Evolutionary conservation across 2,888 invertebrate genomes (phyloP).

Genomic region (Trichogramma dendrolimi): DNA sequence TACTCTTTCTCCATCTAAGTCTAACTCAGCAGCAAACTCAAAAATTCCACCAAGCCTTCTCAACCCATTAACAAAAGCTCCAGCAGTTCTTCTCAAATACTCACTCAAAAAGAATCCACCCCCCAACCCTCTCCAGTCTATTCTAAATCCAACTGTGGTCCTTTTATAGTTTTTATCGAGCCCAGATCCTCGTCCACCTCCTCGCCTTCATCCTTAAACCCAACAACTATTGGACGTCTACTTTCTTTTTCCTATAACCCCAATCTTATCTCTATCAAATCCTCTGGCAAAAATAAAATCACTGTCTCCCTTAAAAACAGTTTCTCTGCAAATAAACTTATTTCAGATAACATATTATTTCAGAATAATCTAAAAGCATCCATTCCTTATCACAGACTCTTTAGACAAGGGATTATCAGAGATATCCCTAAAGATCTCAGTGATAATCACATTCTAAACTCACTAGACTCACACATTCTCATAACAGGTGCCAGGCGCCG

Average conservation of each 20-base stretch:
- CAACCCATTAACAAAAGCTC: no score
- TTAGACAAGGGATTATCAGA: background rate
- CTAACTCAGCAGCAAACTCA: no score
- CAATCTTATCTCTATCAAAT: background rate
- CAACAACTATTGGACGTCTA: background rate
- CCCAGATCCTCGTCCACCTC: background rate
- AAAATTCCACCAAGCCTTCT: no score
- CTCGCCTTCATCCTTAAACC: background rate
- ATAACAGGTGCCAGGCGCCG: background rate
- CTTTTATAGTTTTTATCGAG: background rate
- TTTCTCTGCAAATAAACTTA: background rate
- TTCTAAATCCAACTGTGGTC: background rate
- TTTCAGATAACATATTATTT: background rate
- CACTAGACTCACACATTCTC: background rate
- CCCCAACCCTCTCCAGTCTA: background rate
- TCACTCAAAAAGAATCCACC: no score
- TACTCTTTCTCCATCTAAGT: no score
- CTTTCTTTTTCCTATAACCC: background rate
- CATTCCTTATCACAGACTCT: background rate
- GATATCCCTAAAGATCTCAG: background rate
- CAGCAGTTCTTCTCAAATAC: no score
- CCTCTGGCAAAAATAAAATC: background rate
- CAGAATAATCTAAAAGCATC: background rate
- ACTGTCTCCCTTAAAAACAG: background rate
- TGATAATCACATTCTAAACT: background rate